Conservation (phyloP, 2,888 invertebrate species). For the Drosophila recens region DNA sequence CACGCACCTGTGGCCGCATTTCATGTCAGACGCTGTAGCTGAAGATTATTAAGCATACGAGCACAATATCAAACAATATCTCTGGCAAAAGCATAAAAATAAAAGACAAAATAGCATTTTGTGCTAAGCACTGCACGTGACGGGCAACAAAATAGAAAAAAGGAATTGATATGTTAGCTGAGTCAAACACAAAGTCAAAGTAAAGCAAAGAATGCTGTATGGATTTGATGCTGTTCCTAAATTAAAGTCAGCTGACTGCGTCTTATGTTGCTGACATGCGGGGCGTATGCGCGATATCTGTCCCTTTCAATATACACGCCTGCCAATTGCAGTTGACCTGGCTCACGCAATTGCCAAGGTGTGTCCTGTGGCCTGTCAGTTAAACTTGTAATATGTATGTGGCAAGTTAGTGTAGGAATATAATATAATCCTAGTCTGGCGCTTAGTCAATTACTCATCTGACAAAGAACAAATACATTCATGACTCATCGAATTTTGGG, state of each 20-base stretch:
- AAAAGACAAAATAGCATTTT: constrained; percentile 42
- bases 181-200: neutral
- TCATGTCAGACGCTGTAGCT: constrained; percentile 10
- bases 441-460: constrained; percentile 17
- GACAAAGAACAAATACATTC: constrained; percentile 5
- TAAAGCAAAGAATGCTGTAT: constrained; percentile 17
- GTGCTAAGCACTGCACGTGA: constrained; percentile 61
- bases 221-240: constrained; percentile 31
- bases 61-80: constrained; percentile 27
- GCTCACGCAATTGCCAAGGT: constrained; percentile 59
- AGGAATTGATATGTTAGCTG: constrained; percentile 13
- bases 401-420: neutral
- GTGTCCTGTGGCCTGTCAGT: constrained; percentile 31
- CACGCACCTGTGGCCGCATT: constrained; percentile 52
- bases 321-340: constrained; percentile 71
- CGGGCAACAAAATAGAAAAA: constrained; percentile 5
- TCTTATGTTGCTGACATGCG: constrained; percentile 42
- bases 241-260: constrained; percentile 26
- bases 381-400: constrained; percentile 23
- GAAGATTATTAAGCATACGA: constrained; percentile 6
- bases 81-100: constrained; percentile 26
- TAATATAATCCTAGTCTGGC: constrained; percentile 14
- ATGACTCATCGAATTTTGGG: constrained; percentile 42
- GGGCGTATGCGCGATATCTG: constrained; percentile 65
- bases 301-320: constrained; percentile 33